Evolutionary conservation across 2,113 vertebrate species (phyloP).

Genomic region (Hippocampus abdominalis): DNA sequence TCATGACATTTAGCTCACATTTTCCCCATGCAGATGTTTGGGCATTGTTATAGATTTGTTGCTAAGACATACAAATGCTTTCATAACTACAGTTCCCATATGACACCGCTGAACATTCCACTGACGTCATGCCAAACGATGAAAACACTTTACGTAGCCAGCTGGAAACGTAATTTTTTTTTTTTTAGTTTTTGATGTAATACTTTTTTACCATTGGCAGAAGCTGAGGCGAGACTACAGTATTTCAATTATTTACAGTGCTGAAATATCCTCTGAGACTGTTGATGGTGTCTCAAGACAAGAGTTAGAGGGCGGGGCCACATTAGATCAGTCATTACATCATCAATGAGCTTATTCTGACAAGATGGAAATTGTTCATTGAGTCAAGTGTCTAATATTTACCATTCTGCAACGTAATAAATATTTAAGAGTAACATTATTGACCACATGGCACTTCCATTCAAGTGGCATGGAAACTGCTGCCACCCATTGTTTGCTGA

Average conservation of each 20-base stretch:
- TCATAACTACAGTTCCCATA: conserved; percentile 46
- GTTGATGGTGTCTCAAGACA: background rate
- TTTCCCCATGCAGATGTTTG: conserved; percentile 11
- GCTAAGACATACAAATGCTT: conserved; percentile 26
- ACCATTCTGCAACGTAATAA: background rate
- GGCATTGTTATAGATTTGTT: conserved; percentile 5
- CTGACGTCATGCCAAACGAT: conserved; percentile 72
- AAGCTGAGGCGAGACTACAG: conserved; percentile 1
- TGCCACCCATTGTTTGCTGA: conserved; percentile 31
- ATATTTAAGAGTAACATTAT: background rate
- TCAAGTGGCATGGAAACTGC: conserved; percentile 1
- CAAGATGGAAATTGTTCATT: background rate
- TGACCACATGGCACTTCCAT: background rate
- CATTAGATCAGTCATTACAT: background rate
- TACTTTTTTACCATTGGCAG: conserved; percentile 1
- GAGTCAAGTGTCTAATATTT: background rate
- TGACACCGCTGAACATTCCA: conserved; percentile 62
- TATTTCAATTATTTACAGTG: background rate
- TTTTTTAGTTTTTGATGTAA: background rate
- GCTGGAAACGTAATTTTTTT: conserved; percentile 35
- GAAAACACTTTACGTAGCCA: conserved; percentile 71
- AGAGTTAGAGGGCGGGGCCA: conserved; percentile 25
- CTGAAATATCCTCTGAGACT: background rate
- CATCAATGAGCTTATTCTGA: background rate
- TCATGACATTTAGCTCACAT: background rate